These are phyloP conservation scores for Anadara kagoshimensis DNA, from an alignment of 1,140 invertebrate species.

Conservation along the genomic window DNA sequence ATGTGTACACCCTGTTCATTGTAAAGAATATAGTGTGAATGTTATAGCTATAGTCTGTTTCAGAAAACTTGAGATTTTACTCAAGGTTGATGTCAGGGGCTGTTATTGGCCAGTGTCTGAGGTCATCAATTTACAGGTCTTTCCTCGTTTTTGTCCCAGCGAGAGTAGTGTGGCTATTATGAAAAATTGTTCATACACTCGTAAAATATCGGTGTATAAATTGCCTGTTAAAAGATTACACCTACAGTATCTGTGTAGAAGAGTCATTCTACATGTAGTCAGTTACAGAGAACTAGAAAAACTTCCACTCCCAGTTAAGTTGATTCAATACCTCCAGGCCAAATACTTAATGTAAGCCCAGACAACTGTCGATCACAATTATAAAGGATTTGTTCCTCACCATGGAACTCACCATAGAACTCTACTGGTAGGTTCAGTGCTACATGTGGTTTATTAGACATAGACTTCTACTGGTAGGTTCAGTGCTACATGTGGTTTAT, in stretches of 20 bases:
- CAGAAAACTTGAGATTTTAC: conserved; percentile 43
- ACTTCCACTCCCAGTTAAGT: conserved; percentile 52
- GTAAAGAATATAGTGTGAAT: conserved; percentile 54
- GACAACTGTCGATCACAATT: no score
- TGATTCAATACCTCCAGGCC: conserved; percentile 48
- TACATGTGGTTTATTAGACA: no score
- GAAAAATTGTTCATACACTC: conserved; percentile 56
- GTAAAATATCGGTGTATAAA: conserved; percentile 60
- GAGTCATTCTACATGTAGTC: conserved; percentile 54
- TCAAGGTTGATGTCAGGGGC: conserved; percentile 54
- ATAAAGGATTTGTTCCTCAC: no score
- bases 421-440: no score
- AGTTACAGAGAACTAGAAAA: conserved; percentile 47
- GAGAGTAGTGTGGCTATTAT: conserved; percentile 59
- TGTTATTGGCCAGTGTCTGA: conserved; percentile 65
- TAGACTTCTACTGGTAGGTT: no score
- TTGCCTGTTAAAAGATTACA: conserved; percentile 45
- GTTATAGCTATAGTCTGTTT: conserved; percentile 50
- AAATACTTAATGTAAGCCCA: not conserved
- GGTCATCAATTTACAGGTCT: conserved; percentile 61
- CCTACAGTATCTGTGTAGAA: conserved; percentile 58
- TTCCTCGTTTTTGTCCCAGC: conserved; percentile 60
- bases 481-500: no score
- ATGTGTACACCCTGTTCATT: conserved; percentile 55
- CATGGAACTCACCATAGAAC: no score